Base-by-base conservation (phyloP, 1,140 invertebrate species). In the Drosophila novamexicana region DNA sequence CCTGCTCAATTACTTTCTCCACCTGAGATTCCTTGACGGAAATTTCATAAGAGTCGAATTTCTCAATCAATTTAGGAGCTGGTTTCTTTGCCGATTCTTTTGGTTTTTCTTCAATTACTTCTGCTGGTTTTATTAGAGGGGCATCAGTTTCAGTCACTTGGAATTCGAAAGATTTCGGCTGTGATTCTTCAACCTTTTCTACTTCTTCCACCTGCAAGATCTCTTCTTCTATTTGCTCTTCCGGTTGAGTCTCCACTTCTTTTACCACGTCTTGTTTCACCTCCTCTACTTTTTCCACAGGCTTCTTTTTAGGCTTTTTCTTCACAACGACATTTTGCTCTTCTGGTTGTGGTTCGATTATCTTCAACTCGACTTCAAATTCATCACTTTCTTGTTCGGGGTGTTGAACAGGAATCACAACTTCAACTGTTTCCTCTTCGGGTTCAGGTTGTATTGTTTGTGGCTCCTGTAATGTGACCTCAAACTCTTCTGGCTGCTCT, bases 401-500 rank as follows among this genome's bases (percentile, higher is more conserved):
- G 12, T 90, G 44, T 16, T 71, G 29, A 54, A 40, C 56, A 40
- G 85, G 66, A 6, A 83, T 34, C 1, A 58, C 14, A 57, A 91
- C 62, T 57, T 92, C 84, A 63, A 93, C 91, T 10, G 78, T 82
- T 75, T 92, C 91, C 72, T 93, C 91, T 72, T 92, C 83, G 29
- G 91, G 9, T 67, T 79, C 59, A 12, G 53, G 37, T 29, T 59
- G 44, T 29, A 72, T 53, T 50, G 77, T 50, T 32, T 67, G 71
- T 9, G 94, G 93, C 69, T 94, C 72, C 6, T 94, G 91, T 3
- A 93, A 91, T 65, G 92, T 91, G 64, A 93, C 91, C 53, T 93
- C 93, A 62, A 93, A 86, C 81, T 93, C 93, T 75, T 94, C 93
- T 34, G 93, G 92, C 42, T 92, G 82, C 67, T 94, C 83, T 74